A percentile compares a stretch with the other conserved stretches of the same genome.
Evolutionary conservation across 2,113 vertebrate genomes (phyloP).

Genomic region (Axis porcinus): DNA sequence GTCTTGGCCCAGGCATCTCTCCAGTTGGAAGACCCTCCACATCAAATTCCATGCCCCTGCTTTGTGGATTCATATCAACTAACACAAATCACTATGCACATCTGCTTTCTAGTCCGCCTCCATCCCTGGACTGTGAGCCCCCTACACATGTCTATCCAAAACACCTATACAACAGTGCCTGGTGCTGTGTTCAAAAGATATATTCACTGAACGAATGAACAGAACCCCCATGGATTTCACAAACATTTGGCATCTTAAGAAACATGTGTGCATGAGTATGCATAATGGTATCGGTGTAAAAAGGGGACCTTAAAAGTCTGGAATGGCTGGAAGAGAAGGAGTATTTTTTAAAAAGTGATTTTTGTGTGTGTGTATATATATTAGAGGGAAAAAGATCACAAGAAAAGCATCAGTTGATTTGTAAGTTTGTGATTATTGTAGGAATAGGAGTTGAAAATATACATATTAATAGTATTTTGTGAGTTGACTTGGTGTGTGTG

Average conservation of each 20-base stretch:
- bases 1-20: background rate
- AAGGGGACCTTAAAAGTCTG: background rate
- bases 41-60: background rate
- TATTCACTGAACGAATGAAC: background rate
- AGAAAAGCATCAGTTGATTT: background rate
- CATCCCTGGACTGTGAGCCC: background rate
- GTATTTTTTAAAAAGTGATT: background rate
- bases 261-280: background rate
- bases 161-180: background rate
- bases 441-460: background rate
- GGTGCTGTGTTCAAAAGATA: background rate
- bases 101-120: background rate
- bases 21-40: background rate
- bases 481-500: background rate
- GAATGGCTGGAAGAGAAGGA: background rate
- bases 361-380: rapidly evolving
- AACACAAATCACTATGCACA: background rate
- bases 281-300: background rate
- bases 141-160: background rate
- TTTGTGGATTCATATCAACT: background rate
- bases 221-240: background rate
- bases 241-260: background rate
- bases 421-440: background rate
- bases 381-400: background rate
- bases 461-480: background rate